These are phyloP conservation scores for Bagarius yarrelli DNA, from an alignment of 2,113 vertebrate species.

Conservation along the genomic window DNA sequence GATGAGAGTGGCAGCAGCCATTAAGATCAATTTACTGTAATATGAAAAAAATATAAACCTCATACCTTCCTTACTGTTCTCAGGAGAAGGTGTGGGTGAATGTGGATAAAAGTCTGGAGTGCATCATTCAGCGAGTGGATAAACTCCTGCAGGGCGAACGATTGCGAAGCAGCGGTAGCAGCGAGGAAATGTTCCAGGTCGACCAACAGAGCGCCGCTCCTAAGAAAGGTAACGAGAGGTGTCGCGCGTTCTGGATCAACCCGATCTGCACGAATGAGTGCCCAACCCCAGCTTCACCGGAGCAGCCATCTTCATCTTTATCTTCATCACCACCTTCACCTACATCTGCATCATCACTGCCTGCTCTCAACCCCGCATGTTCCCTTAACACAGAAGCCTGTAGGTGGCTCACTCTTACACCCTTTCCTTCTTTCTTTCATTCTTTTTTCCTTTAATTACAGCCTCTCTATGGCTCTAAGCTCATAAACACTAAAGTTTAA, in stretches of 20 bases:
- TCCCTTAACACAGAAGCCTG: conserved; percentile 66
- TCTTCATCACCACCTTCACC: conserved; percentile 54
- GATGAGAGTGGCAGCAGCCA: not conserved
- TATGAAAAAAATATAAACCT: not conserved
- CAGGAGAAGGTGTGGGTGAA: conserved; percentile 98
- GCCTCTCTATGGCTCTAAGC: not conserved
- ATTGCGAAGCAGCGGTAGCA: conserved; percentile 75
- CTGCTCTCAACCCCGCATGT: conserved; percentile 72
- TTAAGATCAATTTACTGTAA: not conserved
- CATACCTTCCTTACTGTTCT: not conserved
- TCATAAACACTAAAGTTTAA: not conserved
- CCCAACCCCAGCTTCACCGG: conserved; percentile 51
- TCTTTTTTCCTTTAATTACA: not conserved
- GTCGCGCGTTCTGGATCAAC: conserved; percentile 92
- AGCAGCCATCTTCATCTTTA: conserved; percentile 56
- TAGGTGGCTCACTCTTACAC: conserved; percentile 54
- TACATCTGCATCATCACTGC: conserved; percentile 58
- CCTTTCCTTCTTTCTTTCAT: not conserved
- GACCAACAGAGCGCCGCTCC: conserved; percentile 71
- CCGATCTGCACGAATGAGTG: conserved; percentile 71
- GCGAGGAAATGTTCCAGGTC: conserved; percentile 76
- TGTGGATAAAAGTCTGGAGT: conserved; percentile 97
- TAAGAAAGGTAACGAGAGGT: conserved; percentile 89
- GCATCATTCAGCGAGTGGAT: conserved; percentile 94
- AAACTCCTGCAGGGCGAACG: conserved; percentile 92